A percentile compares a stretch with the other conserved stretches of the same genome.
Conservation (phyloP, 2,113 vertebrate species). For the Semnornis frantzii region DNA sequence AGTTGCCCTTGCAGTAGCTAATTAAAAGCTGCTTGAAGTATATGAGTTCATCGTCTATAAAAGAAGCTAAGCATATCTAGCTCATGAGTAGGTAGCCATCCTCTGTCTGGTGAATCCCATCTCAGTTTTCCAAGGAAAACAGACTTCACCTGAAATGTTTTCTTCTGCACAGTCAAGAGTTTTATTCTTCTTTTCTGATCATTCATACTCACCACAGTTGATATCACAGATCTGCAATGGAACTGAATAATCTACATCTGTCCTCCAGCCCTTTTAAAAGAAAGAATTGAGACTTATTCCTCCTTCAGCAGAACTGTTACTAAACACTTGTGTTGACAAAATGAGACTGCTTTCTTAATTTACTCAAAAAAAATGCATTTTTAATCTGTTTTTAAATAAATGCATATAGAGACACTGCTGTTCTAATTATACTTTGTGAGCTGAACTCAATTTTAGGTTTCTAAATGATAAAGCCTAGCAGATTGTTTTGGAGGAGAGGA, state of each 20-base stretch:
- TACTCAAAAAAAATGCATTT: not conserved
- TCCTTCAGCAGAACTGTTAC: not conserved
- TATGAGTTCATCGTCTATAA: not conserved
- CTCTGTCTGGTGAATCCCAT: not conserved
- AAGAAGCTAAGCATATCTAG: not conserved
- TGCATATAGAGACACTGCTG: not conserved
- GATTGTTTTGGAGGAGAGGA: not conserved
- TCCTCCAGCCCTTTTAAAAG: slow-evolving; percentile 70
- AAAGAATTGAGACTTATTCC: slow-evolving; percentile 25
- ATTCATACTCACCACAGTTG: slow-evolving; percentile 64
- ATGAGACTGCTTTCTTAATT: not conserved
- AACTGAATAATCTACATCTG: slow-evolving; percentile 73
- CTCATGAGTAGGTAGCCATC: not conserved
- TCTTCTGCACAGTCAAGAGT: not conserved
- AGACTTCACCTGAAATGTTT: not conserved
- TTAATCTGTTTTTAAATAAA: not conserved
- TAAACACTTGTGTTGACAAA: not conserved
- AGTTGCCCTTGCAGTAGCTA: not conserved
- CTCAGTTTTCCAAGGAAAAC: not conserved
- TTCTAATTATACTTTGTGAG: not conserved
- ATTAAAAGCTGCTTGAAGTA: not conserved
- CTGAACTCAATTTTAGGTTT: not conserved
- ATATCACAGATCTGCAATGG: slow-evolving; percentile 64
- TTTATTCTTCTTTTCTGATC: not conserved
- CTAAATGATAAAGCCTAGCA: not conserved